Base-by-base conservation (phyloP, 2,888 invertebrate genomes). In the Mayetiola destructor region DNA sequence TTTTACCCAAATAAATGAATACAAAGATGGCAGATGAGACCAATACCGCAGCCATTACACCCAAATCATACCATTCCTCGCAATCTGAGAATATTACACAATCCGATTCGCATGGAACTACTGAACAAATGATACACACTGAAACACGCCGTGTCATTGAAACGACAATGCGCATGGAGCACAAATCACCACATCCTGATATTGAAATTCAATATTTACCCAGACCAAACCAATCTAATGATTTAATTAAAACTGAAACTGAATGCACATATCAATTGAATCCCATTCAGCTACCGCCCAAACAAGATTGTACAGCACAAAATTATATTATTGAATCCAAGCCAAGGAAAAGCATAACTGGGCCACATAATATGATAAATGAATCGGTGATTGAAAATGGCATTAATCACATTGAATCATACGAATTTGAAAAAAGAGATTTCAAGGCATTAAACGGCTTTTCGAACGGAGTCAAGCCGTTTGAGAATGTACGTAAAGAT, bases 221-320 rank as follows among this genome's bases (percentile, higher is more conserved):
- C 0, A 77, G 76, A 59, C 80, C 83, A 9, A 82, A 82, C 14
- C 3, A 77, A 48, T 48, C 27, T 2, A 76, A 77, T 0, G 80
- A 83, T 65, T 82, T 75, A 1, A 64, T 83, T 48, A 75, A 77
- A 58, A 83, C 83, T 82, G 82, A 83, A 80, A 66, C 70, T 81
- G 1, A 83, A 83, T 83, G 76, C 80, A 8, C 61, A 64, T 3
- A 69, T 70, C 1, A 69, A 66, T 58, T n/a, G n/a, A n/a, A n/a
- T n/a, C n/a, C n/a, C 63, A 63, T 42, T 61, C 66, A 27, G 64
- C 66, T 39, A 66, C 36, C 9, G 35, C 35, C 2, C 18, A 27
- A 2, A 16, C 16, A 5, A 55, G 20, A 6, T 29, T 18, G 8
- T 36, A 36, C 21, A 14, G 23, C 1, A 36, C 21, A 14, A n/a